Conservation (phyloP, 2,113 vertebrate genomes). For the Mesembrinibis cayennensis region DNA sequence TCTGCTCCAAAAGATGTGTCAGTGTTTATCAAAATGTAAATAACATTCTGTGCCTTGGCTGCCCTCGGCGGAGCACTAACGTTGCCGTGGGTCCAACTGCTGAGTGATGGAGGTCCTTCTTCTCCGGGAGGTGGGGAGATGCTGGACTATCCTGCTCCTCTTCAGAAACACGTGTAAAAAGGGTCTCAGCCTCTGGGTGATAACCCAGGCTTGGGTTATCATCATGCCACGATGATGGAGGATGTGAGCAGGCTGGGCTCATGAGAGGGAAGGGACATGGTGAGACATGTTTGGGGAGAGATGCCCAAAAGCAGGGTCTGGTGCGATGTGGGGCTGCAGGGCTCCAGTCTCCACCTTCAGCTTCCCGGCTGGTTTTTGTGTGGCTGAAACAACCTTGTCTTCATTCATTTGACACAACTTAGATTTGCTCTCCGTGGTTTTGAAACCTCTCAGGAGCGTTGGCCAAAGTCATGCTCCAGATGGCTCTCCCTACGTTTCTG, state of each 20-base stretch:
- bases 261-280: accelerated
- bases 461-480: accelerated
- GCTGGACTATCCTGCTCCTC: background rate
- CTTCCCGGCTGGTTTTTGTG: background rate
- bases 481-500: background rate
- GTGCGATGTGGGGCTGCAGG: background rate
- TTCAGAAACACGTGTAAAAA: background rate
- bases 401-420: accelerated
- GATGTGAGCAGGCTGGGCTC: background rate
- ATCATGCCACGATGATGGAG: background rate
- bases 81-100: background rate
- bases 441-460: background rate
- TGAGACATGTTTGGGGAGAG: background rate
- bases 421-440: background rate
- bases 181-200: background rate
- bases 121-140: accelerated
- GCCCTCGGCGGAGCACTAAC: background rate
- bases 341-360: background rate
- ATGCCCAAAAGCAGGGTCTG: background rate
- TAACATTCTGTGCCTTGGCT: background rate
- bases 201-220: background rate
- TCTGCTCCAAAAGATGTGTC: background rate
- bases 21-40: background rate
- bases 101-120: background rate
- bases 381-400: background rate